These are phyloP conservation scores for Strix uralensis DNA, from an alignment of 2,113 vertebrate species.

Conservation along the genomic window DNA sequence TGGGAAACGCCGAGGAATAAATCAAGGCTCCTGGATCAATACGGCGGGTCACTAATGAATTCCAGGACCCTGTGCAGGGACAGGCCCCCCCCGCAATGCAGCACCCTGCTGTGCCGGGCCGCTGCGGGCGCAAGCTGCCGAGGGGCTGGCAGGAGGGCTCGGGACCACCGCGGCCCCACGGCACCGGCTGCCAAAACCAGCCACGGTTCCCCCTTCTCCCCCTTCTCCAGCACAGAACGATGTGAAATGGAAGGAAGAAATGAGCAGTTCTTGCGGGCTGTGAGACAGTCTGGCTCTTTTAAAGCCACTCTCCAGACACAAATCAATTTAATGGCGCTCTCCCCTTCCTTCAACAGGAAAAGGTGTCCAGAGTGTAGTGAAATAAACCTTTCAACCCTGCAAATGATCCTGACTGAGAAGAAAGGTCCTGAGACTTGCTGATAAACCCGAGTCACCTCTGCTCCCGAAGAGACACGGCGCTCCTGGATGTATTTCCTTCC, in stretches of 20 bases:
- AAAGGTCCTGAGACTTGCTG: background rate
- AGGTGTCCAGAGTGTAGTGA: accelerated
- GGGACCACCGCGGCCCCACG: background rate
- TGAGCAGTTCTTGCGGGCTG: background rate
- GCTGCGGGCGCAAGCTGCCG: background rate
- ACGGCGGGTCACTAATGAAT: background rate
- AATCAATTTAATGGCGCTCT: background rate
- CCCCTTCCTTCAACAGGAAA: background rate
- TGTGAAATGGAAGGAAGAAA: background rate
- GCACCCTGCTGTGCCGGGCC: background rate
- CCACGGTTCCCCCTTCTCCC: background rate
- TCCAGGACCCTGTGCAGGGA: background rate
- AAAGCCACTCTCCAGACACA: background rate
- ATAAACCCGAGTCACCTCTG: background rate
- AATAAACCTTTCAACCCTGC: background rate
- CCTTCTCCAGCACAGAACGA: background rate
- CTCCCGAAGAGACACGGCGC: background rate
- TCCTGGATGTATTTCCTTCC: too few species aligned
- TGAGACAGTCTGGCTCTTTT: background rate
- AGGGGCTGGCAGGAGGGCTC: background rate
- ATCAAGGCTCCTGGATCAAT: background rate
- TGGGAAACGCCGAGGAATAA: background rate
- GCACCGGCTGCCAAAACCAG: background rate
- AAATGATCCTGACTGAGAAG: background rate
- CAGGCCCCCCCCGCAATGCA: constrained; percentile 24